phyloP scores from a whole-genome alignment of 1,140 invertebrate genomes.

The Trichonephila inaurata region DNA sequence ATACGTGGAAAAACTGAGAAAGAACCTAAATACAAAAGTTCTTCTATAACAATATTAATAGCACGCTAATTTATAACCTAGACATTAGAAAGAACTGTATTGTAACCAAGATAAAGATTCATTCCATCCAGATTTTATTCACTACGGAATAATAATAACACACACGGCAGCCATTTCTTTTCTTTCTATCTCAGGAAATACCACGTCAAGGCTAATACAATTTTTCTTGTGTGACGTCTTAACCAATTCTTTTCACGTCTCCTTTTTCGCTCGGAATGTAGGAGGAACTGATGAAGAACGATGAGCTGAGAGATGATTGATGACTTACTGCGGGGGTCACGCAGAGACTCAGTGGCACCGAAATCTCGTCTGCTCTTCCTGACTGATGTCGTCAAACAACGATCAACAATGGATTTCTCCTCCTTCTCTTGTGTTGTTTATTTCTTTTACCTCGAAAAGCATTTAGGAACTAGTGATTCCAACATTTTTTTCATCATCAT shows the following conservation, averaged over 20 bases:
- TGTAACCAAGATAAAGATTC: too few relatives aligned
- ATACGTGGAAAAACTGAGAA: too few relatives aligned
- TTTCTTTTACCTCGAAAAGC: neutral
- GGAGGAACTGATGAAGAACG: constrained; percentile 52
- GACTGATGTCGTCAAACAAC: constrained; percentile 65
- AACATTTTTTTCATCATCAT: neutral
- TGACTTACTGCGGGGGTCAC: neutral
- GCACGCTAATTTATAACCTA: too few relatives aligned
- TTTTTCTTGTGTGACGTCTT: constrained; percentile 37
- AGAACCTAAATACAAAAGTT: too few relatives aligned
- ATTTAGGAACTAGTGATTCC: constrained; percentile 5
- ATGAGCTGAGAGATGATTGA: constrained; percentile 56
- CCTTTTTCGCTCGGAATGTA: neutral
- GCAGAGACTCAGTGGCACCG: neutral
- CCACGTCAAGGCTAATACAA: neutral
- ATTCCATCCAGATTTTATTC: too few relatives aligned
- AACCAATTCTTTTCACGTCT: constrained; percentile 47
- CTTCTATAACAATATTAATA: too few relatives aligned
- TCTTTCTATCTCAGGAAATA: neutral
- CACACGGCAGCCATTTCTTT: neutral
- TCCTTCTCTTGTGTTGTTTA: neutral
- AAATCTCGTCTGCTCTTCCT: constrained; percentile 1
- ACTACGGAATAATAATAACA: neutral
- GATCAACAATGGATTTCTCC: constrained; percentile 54
- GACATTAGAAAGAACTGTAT: too few relatives aligned